Conservation (phyloP, 2,113 vertebrate genomes). For the Gymnorhina tibicen region DNA sequence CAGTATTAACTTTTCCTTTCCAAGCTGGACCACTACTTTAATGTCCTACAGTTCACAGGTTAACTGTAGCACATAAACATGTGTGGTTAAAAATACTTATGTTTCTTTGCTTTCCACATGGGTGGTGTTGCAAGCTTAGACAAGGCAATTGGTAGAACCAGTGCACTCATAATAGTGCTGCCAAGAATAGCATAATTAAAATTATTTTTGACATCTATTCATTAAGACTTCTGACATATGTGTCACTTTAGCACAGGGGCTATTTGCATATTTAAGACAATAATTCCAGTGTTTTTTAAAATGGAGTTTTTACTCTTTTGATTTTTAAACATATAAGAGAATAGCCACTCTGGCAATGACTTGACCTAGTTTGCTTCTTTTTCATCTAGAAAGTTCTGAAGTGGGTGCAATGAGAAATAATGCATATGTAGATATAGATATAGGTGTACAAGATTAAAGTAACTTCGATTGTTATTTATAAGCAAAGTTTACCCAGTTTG, state of each 20-base stretch:
- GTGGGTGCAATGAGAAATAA: background rate
- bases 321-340: background rate
- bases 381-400: background rate
- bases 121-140: background rate
- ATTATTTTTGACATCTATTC: background rate
- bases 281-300: background rate
- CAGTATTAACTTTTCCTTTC: background rate
- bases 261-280: background rate
- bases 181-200: background rate
- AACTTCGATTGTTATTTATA: background rate
- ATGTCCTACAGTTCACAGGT: background rate
- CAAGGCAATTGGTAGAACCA: conserved; percentile 8
- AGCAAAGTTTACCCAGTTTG: background rate
- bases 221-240: background rate
- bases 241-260: background rate
- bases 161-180: background rate
- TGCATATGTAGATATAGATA: background rate
- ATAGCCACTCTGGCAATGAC: background rate
- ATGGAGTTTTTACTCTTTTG: background rate
- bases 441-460: background rate
- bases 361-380: background rate
- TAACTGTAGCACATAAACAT: conserved; percentile 16
- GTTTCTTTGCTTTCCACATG: background rate
- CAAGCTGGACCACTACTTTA: background rate
- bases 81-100: conserved; percentile 15